Conservation (phyloP, 2,888 invertebrate species). For the Microchrysa polita region DNA sequence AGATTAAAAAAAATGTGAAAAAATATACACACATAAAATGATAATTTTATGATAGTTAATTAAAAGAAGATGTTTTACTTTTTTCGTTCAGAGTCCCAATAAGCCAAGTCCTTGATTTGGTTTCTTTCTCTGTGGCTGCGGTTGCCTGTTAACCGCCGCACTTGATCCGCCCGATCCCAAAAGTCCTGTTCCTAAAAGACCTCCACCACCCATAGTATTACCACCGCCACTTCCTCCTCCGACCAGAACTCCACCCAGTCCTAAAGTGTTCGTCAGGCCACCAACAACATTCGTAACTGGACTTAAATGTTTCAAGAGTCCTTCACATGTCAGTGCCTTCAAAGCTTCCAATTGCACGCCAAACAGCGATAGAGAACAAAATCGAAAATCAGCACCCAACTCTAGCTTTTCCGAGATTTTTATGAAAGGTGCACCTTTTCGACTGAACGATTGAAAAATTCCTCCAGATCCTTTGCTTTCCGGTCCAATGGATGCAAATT, state of each 20-base stretch:
- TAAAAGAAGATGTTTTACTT: neutral
- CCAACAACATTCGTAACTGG: conserved; percentile 23
- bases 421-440: conserved; percentile 67
- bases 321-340: conserved; percentile 58
- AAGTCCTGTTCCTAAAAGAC: conserved; percentile 13
- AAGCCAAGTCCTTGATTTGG: neutral
- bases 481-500: conserved; percentile 68
- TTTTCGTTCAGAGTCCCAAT: neutral
- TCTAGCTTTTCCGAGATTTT: conserved; percentile 66
- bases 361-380: conserved; percentile 60
- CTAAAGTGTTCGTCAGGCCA: conserved; percentile 14
- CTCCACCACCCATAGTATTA: neutral
- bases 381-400: conserved; percentile 64
- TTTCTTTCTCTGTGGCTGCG: neutral
- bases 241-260: neutral
- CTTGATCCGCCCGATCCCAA: neutral
- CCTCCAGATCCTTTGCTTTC: conserved; percentile 52
- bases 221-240: neutral
- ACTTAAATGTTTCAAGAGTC: conserved; percentile 54
- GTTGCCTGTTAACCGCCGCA: neutral
- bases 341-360: conserved; percentile 59
- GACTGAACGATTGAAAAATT: conserved; percentile 62
- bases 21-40: conserved; percentile 14
- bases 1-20: neutral
- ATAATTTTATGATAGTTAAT: conserved; percentile 9